These are phyloP conservation scores for Trichoplax adhaerens DNA, from an alignment of 37 sponge, comb jelly and placozoan genomes.

Conservation along the genomic window DNA sequence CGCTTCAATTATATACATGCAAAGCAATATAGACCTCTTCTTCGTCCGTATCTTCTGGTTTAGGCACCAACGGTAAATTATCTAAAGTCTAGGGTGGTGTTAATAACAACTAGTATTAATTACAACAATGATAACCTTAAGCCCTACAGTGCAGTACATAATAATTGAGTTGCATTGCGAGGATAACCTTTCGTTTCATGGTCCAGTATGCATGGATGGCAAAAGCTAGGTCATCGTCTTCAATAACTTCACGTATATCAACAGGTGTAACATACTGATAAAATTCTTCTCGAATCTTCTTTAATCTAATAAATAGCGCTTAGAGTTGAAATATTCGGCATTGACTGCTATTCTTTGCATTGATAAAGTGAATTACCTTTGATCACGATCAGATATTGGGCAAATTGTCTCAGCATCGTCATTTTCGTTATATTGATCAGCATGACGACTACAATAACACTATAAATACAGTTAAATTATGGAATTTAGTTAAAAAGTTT, in stretches of 20 bases:
- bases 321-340: not conserved
- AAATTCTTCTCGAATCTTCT: not conserved
- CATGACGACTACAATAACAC: too few relatives aligned
- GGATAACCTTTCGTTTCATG: slow-evolving; percentile 58
- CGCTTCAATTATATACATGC: slow-evolving; percentile 1
- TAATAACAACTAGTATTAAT: not conserved
- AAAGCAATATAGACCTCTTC: slow-evolving; percentile 10
- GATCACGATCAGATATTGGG: too few relatives aligned
- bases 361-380: too few relatives aligned
- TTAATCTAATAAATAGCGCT: not conserved
- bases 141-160: not conserved
- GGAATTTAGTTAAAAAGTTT: too few relatives aligned
- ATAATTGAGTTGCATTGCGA: not conserved
- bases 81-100: not conserved
- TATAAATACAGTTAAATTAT: too few relatives aligned
- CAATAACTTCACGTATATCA: slow-evolving; percentile 12
- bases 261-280: not conserved
- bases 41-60: slow-evolving; percentile 4
- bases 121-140: not conserved
- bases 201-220: slow-evolving; percentile 81
- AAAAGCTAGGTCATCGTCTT: slow-evolving; percentile 9
- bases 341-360: too few relatives aligned
- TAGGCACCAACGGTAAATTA: not conserved
- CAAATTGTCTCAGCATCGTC: too few relatives aligned
- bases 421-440: too few relatives aligned